Conservation (phyloP, 2,113 vertebrate genomes). For the Pachycephala philippinensis region DNA sequence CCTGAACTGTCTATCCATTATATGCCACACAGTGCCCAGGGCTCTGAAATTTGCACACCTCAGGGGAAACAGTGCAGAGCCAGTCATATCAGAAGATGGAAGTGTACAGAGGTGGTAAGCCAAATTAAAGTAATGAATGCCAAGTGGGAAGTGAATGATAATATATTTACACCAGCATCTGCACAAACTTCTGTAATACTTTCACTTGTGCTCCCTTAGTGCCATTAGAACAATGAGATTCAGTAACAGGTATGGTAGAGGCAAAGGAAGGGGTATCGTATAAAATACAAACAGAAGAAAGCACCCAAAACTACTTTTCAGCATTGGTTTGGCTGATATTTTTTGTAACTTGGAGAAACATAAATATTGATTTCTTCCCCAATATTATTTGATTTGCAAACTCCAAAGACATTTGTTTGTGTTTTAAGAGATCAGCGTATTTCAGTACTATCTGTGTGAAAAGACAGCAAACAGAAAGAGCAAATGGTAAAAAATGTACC, state of each 20-base stretch:
- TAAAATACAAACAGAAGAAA: not conserved
- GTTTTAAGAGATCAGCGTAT: not conserved
- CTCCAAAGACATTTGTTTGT: not conserved
- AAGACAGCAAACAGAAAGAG: not conserved
- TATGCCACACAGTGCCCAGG: rapidly evolving
- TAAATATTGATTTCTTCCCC: not conserved
- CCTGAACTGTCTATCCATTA: not conserved
- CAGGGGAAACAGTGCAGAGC: not conserved
- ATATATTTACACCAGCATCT: not conserved
- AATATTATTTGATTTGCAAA: not conserved
- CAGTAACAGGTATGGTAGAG: rapidly evolving
- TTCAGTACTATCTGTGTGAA: not conserved
- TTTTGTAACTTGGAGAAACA: not conserved
- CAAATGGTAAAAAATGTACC: not conserved
- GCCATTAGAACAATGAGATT: not conserved
- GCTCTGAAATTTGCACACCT: not conserved
- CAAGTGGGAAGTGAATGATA: not conserved
- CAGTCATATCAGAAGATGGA: rapidly evolving
- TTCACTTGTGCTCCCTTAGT: not conserved
- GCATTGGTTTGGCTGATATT: not conserved
- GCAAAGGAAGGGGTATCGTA: not conserved
- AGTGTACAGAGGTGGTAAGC: not conserved
- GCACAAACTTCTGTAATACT: not conserved
- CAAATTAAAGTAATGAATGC: not conserved
- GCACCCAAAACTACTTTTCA: not conserved